phyloP scores from a whole-genome alignment of 30 jellyfish, hydroid and myxozoan species.

The Cassiopea xamachana region DNA sequence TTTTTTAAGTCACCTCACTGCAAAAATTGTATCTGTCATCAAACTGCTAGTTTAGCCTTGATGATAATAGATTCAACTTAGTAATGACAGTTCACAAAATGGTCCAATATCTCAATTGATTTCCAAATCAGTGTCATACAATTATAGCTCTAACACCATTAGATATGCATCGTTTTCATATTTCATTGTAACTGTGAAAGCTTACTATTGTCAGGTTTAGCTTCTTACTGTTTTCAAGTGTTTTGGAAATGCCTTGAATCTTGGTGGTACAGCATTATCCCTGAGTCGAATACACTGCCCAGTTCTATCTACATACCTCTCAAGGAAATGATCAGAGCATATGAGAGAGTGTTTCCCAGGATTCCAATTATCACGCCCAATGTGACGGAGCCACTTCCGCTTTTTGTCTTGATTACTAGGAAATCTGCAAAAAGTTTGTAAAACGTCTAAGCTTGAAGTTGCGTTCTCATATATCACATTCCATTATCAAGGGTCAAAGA shows the following conservation, averaged over 20 bases:
- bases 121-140: not conserved
- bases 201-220: not conserved
- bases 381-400: constrained; percentile 17
- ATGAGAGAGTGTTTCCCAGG: constrained; percentile 25
- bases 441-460: not conserved
- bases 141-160: not conserved
- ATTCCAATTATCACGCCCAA: constrained; percentile 22
- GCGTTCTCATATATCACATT: not conserved
- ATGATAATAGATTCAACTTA: not conserved
- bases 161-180: not conserved
- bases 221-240: constrained; percentile 36
- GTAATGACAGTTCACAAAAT: not conserved
- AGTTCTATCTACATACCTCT: not conserved
- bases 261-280: constrained; percentile 25
- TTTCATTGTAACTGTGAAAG: not conserved
- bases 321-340: constrained; percentile 26
- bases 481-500: not conserved
- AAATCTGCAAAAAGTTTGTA: constrained; percentile 7
- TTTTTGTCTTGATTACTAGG: constrained; percentile 9
- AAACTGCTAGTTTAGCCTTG: not conserved
- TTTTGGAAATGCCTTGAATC: constrained; percentile 45
- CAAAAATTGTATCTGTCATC: not conserved
- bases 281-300: constrained; percentile 2
- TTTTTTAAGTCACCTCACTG: not conserved
- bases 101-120: not conserved